Evolutionary conservation across 1,140 invertebrate species (phyloP).

Genomic region (Tetragonula clypearis): DNA sequence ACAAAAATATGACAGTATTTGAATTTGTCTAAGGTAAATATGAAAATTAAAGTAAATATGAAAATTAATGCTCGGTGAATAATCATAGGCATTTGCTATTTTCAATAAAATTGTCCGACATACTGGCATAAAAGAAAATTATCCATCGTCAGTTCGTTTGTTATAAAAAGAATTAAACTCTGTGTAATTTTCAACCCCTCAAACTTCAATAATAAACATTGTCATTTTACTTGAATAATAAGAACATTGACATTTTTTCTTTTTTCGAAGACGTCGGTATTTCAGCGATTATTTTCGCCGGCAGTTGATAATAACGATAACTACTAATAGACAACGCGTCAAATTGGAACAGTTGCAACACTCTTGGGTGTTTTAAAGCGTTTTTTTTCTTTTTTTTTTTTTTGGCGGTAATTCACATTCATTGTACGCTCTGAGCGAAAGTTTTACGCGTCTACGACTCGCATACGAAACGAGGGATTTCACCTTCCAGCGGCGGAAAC

Average conservation of each 20-base stretch:
- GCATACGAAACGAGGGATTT: conserved; percentile 53
- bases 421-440: conserved; percentile 36
- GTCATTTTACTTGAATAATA: neutral
- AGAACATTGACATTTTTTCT: too few species aligned
- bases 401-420: conserved; percentile 56
- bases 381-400: neutral
- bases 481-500: conserved; percentile 59
- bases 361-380: conserved; percentile 58
- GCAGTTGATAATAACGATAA: conserved; percentile 32
- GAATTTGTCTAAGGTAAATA: too few species aligned
- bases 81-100: too few species aligned
- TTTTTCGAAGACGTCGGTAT: neutral
- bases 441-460: conserved; percentile 40
- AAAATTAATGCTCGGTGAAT: too few species aligned
- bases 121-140: too few species aligned
- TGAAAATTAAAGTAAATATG: too few species aligned
- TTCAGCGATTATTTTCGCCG: neutral
- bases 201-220: too few species aligned
- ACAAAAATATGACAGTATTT: too few species aligned
- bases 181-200: neutral
- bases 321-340: neutral
- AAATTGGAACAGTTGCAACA: conserved; percentile 40
- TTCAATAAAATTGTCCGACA: too few species aligned
- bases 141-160: neutral
- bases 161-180: neutral